Evolutionary conservation across 2,797 vertebrate genomes (phyloP), one percentile per base, ranked within the genome.

Genomic region (Takifugu ocellatus): DNA sequence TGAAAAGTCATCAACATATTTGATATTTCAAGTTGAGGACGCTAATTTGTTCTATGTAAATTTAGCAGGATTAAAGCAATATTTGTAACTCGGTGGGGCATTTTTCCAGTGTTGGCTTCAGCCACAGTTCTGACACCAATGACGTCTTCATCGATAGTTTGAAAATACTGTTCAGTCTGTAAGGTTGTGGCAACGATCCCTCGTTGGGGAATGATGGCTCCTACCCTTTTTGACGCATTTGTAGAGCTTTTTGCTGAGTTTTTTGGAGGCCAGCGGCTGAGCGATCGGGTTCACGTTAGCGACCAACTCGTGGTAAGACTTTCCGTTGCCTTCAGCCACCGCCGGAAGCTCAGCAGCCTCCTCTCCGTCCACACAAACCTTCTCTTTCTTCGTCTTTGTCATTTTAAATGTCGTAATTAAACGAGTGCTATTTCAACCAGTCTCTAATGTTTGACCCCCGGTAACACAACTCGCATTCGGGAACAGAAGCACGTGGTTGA

Each of bases 141-240:
- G 21, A 21, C 21, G 21, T 21, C 21, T 21, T 21, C 1, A 21
- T 21, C 21, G 21, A 21, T 1, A 21, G 21, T 21, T 21, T 21
- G 21, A 21, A 21, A 21, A 21, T 21, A 21, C 21, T 21, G 21
- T 21, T 1, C 21, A 21, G 21, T 21, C 21, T 21, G 21, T 1
- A 21, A 21, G 21, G 21, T 21, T 21, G 21, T 10, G 42, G 15
- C 36, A 4, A 39, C 14, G 11, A 14, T 1, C 14, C 12, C 33
- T 12, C 10, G 10, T 12, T 21, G 21, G 21, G 21, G 21, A 21
- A 21, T 21, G 21, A 21, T 21, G 21, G 21, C 21, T 51, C 31
- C 66, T 49, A 98, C 96, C 96, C 80, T 97, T 99, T 70, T 95
- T 96, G 43, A 98, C 93, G 68, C 95, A 97, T 62, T 97, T 98